phyloP scores from a whole-genome alignment of 2,113 vertebrate genomes.

The Psettodes erumei region DNA sequence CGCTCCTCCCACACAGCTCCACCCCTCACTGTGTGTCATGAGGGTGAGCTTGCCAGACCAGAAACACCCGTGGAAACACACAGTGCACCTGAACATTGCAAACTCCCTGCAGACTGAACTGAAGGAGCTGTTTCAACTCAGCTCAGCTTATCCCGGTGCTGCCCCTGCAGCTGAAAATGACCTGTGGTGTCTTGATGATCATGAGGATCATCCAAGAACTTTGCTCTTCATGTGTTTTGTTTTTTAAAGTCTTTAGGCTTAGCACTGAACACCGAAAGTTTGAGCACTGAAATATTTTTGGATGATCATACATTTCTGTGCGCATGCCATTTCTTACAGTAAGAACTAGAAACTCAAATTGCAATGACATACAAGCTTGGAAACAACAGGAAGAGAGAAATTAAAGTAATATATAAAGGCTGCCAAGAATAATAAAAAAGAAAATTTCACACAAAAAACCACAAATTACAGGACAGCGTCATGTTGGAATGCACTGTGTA shows the following conservation, averaged over 20 bases:
- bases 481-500: background rate
- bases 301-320: background rate
- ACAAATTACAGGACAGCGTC: background rate
- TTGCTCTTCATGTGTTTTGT: background rate
- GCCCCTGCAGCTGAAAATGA: background rate
- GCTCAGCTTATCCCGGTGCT: background rate
- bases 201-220: background rate
- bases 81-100: background rate
- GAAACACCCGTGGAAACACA: background rate
- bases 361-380: background rate
- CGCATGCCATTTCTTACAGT: background rate
- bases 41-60: background rate
- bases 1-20: constrained; percentile 61
- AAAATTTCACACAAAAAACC: background rate
- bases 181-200: background rate
- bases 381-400: background rate
- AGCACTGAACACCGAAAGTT: background rate
- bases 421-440: background rate
- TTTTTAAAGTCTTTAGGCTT: background rate
- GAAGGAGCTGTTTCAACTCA: background rate
- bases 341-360: background rate
- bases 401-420: background rate
- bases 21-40: constrained; percentile 24
- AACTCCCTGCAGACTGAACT: background rate
- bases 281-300: background rate